Conservation (phyloP, 2,113 vertebrate species). For the Mola mola region DNA sequence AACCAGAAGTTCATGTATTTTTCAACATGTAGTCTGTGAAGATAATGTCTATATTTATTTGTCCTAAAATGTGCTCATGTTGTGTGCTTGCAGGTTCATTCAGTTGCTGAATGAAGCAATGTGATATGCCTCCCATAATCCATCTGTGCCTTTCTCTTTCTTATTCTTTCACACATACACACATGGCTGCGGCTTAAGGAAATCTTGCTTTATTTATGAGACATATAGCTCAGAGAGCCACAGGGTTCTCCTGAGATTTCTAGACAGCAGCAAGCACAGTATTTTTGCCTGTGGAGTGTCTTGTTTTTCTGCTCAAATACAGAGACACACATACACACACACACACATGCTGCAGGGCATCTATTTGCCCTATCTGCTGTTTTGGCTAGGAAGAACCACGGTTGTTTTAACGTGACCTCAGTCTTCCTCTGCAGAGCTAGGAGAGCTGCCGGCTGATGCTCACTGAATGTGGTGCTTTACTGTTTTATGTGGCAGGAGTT, state of each 20-base stretch:
- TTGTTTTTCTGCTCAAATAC: constrained; percentile 8
- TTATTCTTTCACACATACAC: background rate
- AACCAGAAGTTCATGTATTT: constrained; percentile 10
- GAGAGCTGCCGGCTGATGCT: constrained; percentile 24
- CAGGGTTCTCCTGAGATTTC: constrained; percentile 60
- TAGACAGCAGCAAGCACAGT: constrained; percentile 45
- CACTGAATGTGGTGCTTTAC: constrained; percentile 9
- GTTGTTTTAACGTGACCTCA: constrained; percentile 42
- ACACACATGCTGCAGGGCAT: constrained; percentile 40
- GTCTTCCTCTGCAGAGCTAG: constrained; percentile 3
- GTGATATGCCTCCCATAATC: constrained; percentile 52
- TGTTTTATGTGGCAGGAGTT: constrained; percentile 41
- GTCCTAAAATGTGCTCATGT: constrained; percentile 17
- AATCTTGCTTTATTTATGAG: constrained; percentile 76
- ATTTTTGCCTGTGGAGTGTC: constrained; percentile 54
- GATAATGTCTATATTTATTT: constrained; percentile 2
- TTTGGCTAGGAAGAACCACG: constrained; percentile 36
- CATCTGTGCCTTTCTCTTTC: constrained; percentile 41
- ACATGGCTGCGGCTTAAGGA: constrained; percentile 45
- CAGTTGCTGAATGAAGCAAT: constrained; percentile 47
- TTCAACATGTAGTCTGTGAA: constrained; percentile 1
- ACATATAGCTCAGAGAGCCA: constrained; percentile 61
- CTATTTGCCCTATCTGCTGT: constrained; percentile 50
- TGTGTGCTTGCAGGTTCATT: constrained; percentile 37
- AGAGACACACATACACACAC: constrained; percentile 19